phyloP scores from a whole-genome alignment of 2,888 invertebrate genomes.

The Ernsta delagoae region DNA sequence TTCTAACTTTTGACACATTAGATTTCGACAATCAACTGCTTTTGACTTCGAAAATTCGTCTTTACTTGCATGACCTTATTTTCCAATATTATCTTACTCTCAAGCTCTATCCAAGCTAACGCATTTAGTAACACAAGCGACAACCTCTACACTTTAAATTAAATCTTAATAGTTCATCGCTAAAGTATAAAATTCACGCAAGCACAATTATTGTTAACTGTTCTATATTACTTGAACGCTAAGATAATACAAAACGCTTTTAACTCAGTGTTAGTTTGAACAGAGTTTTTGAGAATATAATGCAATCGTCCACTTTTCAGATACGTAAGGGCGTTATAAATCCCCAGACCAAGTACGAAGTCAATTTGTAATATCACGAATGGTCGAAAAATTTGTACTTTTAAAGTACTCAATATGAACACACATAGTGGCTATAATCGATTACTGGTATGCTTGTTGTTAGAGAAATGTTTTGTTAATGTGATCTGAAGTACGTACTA shows the following conservation, averaged over 20 bases:
- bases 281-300: constrained; percentile 14
- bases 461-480: constrained; percentile 77
- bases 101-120: constrained; percentile 11
- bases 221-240: not conserved
- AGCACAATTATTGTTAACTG: not conserved
- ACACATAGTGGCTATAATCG: constrained; percentile 65
- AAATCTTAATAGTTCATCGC: too few species aligned
- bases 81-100: not conserved
- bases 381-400: constrained; percentile 59
- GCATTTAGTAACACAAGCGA: not conserved
- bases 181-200: not conserved
- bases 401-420: constrained; percentile 61
- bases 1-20: constrained; percentile 39
- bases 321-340: constrained; percentile 55
- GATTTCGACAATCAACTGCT: constrained; percentile 14
- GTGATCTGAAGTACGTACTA: constrained; percentile 42
- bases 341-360: constrained; percentile 77
- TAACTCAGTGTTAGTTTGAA: constrained; percentile 15
- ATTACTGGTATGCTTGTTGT: constrained; percentile 65
- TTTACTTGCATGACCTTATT: constrained; percentile 12
- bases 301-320: constrained; percentile 33
- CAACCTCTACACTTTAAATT: not conserved
- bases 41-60: not conserved
- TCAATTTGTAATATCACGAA: constrained; percentile 78
- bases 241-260: not conserved